phyloP scores from a whole-genome alignment of 2,888 invertebrate species.

The Neoascia interrupta region DNA sequence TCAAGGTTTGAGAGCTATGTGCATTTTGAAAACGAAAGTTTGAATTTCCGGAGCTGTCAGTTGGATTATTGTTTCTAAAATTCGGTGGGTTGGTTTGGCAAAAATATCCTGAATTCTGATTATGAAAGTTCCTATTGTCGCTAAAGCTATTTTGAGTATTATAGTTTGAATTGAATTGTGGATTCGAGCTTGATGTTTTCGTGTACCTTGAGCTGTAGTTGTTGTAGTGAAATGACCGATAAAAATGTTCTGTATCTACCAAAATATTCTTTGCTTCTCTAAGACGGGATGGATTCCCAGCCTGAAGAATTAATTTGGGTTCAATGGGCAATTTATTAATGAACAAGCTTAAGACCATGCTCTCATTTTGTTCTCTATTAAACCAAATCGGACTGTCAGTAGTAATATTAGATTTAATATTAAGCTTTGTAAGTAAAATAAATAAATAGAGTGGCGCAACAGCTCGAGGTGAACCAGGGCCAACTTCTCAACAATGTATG shows the following conservation, averaged over 20 bases:
- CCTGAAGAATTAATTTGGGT: slow-evolving; percentile 19
- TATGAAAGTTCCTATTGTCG: background rate
- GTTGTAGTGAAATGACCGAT: slow-evolving; percentile 2
- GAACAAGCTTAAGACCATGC: slow-evolving; percentile 14
- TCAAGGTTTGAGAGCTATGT: too few relatives aligned
- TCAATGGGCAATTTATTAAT: slow-evolving; percentile 27
- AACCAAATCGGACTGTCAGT: slow-evolving; percentile 12
- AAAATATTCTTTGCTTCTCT: slow-evolving; percentile 26
- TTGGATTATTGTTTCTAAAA: background rate
- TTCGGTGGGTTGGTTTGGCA: too few relatives aligned
- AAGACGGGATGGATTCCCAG: slow-evolving; percentile 21
- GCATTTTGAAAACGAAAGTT: too few relatives aligned
- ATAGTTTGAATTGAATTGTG: background rate
- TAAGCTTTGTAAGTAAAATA: too few relatives aligned
- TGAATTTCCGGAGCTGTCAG: background rate
- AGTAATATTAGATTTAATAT: slow-evolving; percentile 22
- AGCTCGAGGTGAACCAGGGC: too few relatives aligned
- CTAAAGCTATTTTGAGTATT: background rate
- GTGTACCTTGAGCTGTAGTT: background rate
- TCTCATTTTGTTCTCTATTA: slow-evolving; percentile 26
- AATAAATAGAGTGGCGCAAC: too few relatives aligned
- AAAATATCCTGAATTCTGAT: slow-evolving; percentile 7
- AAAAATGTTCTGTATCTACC: slow-evolving; percentile 15
- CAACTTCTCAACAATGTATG: too few relatives aligned
- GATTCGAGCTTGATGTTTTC: background rate